Conservation (phyloP, 2,113 vertebrate genomes). For the Brachypodius melanocephalos region DNA sequence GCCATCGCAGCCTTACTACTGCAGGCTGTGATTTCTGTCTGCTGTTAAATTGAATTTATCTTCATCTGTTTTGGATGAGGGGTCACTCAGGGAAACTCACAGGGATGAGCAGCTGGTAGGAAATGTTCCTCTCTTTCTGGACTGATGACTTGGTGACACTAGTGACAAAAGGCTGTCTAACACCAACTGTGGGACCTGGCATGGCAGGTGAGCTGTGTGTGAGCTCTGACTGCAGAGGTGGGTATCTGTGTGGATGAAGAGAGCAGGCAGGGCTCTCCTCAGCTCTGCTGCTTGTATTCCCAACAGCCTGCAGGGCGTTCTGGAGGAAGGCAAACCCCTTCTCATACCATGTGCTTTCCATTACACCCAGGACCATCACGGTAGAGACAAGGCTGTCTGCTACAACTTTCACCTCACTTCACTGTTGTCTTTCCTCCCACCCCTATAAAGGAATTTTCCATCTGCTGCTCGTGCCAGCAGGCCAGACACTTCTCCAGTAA, state of each 20-base stretch:
- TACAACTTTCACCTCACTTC: neutral
- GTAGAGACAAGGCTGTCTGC: neutral
- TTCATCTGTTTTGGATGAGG: neutral
- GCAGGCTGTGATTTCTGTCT: neutral
- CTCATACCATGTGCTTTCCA: neutral
- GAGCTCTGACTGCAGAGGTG: neutral
- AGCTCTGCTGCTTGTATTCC: neutral
- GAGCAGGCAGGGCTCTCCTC: neutral
- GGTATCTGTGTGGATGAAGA: neutral
- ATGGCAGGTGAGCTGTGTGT: neutral
- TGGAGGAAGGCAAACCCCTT: neutral
- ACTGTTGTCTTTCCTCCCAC: neutral
- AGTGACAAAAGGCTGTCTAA: neutral
- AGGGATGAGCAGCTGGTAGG: neutral
- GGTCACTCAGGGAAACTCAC: neutral
- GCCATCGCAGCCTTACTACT: neutral
- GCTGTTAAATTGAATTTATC: neutral
- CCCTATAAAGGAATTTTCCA: neutral
- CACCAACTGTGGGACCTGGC: fast-evolving
- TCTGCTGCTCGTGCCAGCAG: fast-evolving
- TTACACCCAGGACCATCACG: neutral
- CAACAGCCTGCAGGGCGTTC: neutral
- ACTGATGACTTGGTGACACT: neutral
- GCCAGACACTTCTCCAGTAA: neutral
- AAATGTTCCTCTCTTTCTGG: neutral